A percentile compares a stretch with the other conserved stretches of the same genome.
Evolutionary conservation across 1,140 invertebrate species (phyloP).

Genomic region (Aphaenogaster rudis): DNA sequence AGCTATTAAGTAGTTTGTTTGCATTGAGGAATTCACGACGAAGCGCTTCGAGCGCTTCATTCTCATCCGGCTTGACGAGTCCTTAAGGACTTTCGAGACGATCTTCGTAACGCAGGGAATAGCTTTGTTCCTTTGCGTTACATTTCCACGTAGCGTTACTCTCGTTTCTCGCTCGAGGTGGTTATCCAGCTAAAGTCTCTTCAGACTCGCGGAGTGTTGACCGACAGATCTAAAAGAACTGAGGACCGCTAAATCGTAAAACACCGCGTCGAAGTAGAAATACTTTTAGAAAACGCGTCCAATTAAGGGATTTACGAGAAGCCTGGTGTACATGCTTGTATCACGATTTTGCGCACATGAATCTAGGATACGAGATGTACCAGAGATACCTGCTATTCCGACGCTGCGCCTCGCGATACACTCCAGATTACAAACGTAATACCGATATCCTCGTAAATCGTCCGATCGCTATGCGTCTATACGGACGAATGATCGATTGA

Average conservation of each 20-base stretch:
- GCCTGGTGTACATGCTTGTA: background rate
- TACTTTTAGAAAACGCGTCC: background rate
- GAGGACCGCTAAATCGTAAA: background rate
- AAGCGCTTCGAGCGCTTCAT: slow-evolving; percentile 62
- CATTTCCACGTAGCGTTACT: slow-evolving; percentile 29
- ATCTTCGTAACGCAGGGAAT: background rate
- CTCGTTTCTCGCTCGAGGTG: slow-evolving; percentile 27
- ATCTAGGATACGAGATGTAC: background rate
- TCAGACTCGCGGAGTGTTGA: background rate
- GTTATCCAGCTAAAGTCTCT: background rate
- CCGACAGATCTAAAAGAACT: background rate
- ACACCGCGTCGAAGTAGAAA: background rate
- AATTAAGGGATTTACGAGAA: background rate
- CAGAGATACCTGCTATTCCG: background rate
- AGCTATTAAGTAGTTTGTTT: slow-evolving; percentile 84
- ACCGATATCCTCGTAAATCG: background rate
- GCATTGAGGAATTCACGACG: slow-evolving; percentile 78
- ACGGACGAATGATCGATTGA: slow-evolving; percentile 19
- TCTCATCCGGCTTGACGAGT: slow-evolving; percentile 27
- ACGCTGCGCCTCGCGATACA: slow-evolving; percentile 5
- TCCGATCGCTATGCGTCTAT: background rate
- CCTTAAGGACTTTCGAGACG: slow-evolving; percentile 55
- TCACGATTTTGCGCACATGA: slow-evolving; percentile 25
- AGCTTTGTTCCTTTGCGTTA: slow-evolving; percentile 23
- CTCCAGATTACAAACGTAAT: slow-evolving; percentile 36